Base-by-base conservation (phyloP, 2,797 vertebrate genomes). In the Borostomias antarcticus region DNA sequence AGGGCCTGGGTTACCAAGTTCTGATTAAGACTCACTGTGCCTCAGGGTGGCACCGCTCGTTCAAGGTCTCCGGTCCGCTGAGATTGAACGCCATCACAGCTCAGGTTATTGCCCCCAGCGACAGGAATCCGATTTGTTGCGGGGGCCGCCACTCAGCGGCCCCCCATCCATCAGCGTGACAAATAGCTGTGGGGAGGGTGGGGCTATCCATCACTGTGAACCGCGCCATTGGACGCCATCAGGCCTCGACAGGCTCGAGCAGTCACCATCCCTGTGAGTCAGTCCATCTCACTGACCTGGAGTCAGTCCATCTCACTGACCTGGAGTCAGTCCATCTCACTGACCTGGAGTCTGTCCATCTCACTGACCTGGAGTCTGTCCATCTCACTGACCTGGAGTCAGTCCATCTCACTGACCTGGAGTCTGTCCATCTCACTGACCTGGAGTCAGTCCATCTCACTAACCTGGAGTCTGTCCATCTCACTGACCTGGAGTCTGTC, bases 151-250 rank as follows among this genome's bases (percentile, higher is more conserved):
- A 77, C 69, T 68, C 25, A 29, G 72, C 54, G 40, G 25, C 26
- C 28, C 61, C 53, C 61, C 68, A 82, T 90, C 81, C 74, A 83
- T 91, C 83, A 89, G 58, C 75, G 43, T 26, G 21, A 88, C 72
- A 74, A 86, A 88, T 80, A 72, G 54, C 72, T 73, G 47, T 45
- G 11, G 69, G 67, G 51, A 73, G 74, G 78, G 78, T 15, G 69
- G 78, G 62, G 68, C 62, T 68, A 75, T 87, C 72, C 59, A 82
- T 88, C 78, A 83, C 32, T 0, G 8, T 4, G 11, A 78, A 52
- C 29, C 19, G 1, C 53, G 63, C 69, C 75, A 66, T 66, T 58
- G 51, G 76, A 80, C 63, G 52, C 45, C 26, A 51, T 62, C 21
- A 29, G 26, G 58, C 35, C 25, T 25, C n/a, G 30, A 73, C 51